These are phyloP conservation scores for Rhynchonycteris naso DNA, from an alignment of 2,797 vertebrate genomes.

Conservation along the genomic window DNA sequence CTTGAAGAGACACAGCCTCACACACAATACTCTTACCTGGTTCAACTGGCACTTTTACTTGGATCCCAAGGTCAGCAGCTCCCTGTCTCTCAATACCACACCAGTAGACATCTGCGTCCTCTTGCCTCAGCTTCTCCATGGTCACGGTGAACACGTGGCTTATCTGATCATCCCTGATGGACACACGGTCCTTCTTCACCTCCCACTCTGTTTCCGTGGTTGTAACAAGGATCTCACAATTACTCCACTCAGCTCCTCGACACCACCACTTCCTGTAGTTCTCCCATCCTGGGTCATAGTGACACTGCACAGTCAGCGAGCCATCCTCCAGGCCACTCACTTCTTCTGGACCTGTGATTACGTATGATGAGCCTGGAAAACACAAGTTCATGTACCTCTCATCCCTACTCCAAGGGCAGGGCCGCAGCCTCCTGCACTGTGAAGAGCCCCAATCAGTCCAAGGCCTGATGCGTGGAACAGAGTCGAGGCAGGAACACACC, in stretches of 20 bases:
- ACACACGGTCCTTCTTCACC: accelerated
- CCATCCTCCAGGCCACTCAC: accelerated
- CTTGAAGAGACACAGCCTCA: background rate
- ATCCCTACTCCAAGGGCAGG: background rate
- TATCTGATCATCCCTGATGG: conserved; percentile 57
- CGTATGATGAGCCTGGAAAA: conserved; percentile 58
- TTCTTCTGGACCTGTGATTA: background rate
- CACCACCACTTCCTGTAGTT: conserved; percentile 63
- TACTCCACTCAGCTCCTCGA: accelerated
- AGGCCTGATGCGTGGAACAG: background rate
- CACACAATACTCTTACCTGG: background rate
- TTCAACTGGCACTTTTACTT: accelerated
- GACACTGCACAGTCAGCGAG: background rate
- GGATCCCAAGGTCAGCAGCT: accelerated
- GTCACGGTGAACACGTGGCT: background rate
- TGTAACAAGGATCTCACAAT: background rate
- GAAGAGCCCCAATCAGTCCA: background rate
- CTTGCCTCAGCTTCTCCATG: conserved; percentile 4
- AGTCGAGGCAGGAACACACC: background rate
- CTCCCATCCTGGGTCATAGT: background rate
- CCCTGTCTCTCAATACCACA: background rate
- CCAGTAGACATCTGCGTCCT: conserved; percentile 70
- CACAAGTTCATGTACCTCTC: background rate
- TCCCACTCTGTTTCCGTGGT: accelerated
- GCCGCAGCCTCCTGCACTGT: background rate